Conservation (phyloP, 2,888 invertebrate genomes). For the Microplitis deprimator region DNA sequence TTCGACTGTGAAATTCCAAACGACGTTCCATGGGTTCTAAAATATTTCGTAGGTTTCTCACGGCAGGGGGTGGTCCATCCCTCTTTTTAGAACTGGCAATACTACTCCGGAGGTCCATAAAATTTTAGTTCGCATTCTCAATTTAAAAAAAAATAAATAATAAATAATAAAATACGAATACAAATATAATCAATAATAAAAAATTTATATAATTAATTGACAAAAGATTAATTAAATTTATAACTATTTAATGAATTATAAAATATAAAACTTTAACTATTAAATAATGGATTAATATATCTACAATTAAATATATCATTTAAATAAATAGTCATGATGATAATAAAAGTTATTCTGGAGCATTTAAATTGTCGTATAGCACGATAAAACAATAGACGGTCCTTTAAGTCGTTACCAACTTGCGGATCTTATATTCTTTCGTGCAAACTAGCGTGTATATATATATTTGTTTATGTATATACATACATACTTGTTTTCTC, state of each 20-base stretch:
- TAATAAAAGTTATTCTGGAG: constrained; percentile 9
- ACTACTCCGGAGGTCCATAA: not conserved
- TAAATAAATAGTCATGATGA: not conserved
- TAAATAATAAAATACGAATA: not conserved
- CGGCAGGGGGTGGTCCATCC: constrained; percentile 24
- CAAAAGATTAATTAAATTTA: too few relatives aligned
- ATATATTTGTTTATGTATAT: not conserved
- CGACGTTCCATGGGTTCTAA: constrained; percentile 17
- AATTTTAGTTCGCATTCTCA: not conserved
- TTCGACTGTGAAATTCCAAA: constrained; percentile 29
- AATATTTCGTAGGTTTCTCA: constrained; percentile 14
- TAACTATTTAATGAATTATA: too few relatives aligned
- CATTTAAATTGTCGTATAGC: constrained; percentile 15
- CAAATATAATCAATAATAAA: not conserved
- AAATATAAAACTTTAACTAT: not conserved
- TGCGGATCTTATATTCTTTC: constrained; percentile 11
- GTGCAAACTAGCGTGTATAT: not conserved
- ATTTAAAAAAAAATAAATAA: not conserved
- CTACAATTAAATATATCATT: not conserved
- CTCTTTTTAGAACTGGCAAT: not conserved
- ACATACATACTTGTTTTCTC: not conserved
- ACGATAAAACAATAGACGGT: constrained; percentile 23
- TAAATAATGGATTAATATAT: not conserved
- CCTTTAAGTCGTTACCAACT: constrained; percentile 4
- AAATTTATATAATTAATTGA: not conserved